Percentiles rank a stretch among this genome's conserved stretches.
phyloP scores from a whole-genome alignment of 2,797 vertebrate genomes.

The Gymnoscopelus braueri region DNA sequence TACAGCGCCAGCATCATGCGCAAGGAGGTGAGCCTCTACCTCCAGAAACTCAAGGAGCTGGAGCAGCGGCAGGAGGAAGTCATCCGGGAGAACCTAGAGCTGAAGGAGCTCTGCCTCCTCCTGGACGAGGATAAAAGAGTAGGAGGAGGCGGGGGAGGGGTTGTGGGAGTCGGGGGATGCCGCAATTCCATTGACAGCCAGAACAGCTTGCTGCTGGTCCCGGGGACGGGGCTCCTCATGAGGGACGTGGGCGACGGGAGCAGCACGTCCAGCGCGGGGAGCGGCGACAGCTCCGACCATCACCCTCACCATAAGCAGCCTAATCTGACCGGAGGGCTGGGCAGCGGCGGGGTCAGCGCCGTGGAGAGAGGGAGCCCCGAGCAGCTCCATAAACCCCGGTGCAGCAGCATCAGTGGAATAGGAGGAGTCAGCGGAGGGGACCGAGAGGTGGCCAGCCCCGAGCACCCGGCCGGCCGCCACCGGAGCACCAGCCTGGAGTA shows the following conservation, averaged over 20 bases:
- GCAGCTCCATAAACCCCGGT: slow-evolving; percentile 79
- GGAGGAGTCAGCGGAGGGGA: slow-evolving; percentile 51
- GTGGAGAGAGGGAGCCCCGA: slow-evolving; percentile 84
- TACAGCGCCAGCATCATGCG: slow-evolving; percentile 96
- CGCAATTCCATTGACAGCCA: slow-evolving; percentile 96
- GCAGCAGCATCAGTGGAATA: slow-evolving; percentile 76
- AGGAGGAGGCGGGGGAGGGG: slow-evolving; percentile 49
- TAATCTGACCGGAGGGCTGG: slow-evolving; percentile 68
- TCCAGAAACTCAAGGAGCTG: slow-evolving; percentile 95
- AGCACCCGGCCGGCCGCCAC: slow-evolving; percentile 84
- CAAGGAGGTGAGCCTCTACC: slow-evolving; percentile 94
- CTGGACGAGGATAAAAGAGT: slow-evolving; percentile 92
- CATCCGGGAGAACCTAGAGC: slow-evolving; percentile 93
- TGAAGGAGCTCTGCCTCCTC: slow-evolving; percentile 94
- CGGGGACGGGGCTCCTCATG: slow-evolving; percentile 84
- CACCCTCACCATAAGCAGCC: slow-evolving; percentile 88
- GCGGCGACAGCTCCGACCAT: slow-evolving; percentile 91
- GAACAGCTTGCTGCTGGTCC: slow-evolving; percentile 90
- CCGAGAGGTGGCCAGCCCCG: slow-evolving; percentile 75
- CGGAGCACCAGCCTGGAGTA: slow-evolving; percentile 93
- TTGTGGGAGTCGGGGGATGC: slow-evolving; percentile 81
- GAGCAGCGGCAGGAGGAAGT: slow-evolving; percentile 94
- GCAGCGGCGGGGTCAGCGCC: slow-evolving; percentile 33
- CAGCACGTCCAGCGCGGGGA: slow-evolving; percentile 94
- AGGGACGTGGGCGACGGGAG: slow-evolving; percentile 95